Evolutionary conservation across 2,113 vertebrate species (phyloP).

Genomic region (Sander lucioperca): DNA sequence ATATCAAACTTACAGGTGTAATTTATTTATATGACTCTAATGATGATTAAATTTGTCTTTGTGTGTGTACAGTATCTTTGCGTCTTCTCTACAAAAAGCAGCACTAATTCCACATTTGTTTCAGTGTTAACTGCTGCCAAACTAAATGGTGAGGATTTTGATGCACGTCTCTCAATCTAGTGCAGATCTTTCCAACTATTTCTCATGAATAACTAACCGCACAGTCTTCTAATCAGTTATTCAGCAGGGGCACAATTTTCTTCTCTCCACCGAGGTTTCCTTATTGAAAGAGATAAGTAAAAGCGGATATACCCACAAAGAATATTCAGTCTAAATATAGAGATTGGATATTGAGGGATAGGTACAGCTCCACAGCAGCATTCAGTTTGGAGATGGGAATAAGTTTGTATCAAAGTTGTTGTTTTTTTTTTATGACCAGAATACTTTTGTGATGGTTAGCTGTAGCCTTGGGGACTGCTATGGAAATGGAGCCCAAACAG

Average conservation of each 20-base stretch:
- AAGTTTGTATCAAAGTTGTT: background rate
- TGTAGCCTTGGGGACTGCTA: background rate
- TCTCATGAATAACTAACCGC: conserved; percentile 41
- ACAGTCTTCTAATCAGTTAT: conserved; percentile 36
- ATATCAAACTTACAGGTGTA: background rate
- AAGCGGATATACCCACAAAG: conserved; percentile 22
- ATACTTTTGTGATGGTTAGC: conserved; percentile 26
- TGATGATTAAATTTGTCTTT: background rate
- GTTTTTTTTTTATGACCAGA: conserved; percentile 30
- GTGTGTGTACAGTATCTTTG: background rate
- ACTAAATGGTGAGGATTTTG: background rate
- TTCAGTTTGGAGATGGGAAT: conserved; percentile 23
- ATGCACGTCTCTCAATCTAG: background rate
- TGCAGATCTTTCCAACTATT: conserved; percentile 3
- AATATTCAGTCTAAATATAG: conserved; percentile 32
- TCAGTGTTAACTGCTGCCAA: conserved; percentile 6
- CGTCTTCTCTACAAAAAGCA: background rate
- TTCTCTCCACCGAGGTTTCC: conserved; percentile 8
- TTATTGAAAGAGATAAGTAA: conserved; percentile 43
- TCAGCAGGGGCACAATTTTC: conserved; percentile 32
- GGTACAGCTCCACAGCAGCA: background rate
- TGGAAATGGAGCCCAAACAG: conserved; percentile 40
- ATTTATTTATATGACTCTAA: background rate
- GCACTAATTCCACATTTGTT: background rate
- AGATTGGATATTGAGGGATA: conserved; percentile 13